A percentile compares a stretch with the other conserved stretches of the same genome.
Conservation (phyloP, 2,888 invertebrate genomes). For the Heliconius charithonia region DNA sequence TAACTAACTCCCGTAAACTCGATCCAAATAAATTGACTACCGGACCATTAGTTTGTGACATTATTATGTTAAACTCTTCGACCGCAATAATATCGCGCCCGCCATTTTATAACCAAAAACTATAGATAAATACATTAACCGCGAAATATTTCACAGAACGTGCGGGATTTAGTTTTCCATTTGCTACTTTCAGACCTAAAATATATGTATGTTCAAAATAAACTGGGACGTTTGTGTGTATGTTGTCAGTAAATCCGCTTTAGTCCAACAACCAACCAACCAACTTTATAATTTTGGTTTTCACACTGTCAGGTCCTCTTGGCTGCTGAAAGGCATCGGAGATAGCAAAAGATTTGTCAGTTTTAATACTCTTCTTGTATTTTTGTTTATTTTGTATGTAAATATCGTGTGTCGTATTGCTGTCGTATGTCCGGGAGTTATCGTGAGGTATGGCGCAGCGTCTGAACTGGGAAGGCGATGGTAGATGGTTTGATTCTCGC, state of each 20-base stretch:
- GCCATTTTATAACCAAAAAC: constrained; percentile 25
- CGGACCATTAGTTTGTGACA: neutral
- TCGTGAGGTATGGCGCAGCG: too few relatives aligned
- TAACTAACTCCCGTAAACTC: neutral
- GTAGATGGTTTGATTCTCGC: too few relatives aligned
- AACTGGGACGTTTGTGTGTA: constrained; percentile 29
- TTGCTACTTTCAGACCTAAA: constrained; percentile 35
- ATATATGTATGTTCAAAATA: constrained; percentile 32
- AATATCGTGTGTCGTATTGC: neutral
- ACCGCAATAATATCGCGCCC: constrained; percentile 27
- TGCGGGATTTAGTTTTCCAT: constrained; percentile 36
- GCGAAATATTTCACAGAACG: constrained; percentile 27
- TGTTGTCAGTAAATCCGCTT: constrained; percentile 41
- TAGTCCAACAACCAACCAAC: constrained; percentile 28
- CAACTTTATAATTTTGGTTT: constrained; percentile 33
- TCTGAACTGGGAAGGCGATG: too few relatives aligned
- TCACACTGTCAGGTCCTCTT: constrained; percentile 25
- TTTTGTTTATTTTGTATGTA: neutral
- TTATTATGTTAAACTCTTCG: constrained; percentile 28
- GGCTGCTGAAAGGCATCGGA: neutral
- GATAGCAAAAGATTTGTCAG: neutral
- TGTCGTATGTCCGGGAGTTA: neutral
- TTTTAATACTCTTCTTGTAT: neutral
- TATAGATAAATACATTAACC: constrained; percentile 29
- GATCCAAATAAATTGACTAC: constrained; percentile 1